phyloP scores from a whole-genome alignment of 2,888 invertebrate genomes.

The Galerucella calmariensis region DNA sequence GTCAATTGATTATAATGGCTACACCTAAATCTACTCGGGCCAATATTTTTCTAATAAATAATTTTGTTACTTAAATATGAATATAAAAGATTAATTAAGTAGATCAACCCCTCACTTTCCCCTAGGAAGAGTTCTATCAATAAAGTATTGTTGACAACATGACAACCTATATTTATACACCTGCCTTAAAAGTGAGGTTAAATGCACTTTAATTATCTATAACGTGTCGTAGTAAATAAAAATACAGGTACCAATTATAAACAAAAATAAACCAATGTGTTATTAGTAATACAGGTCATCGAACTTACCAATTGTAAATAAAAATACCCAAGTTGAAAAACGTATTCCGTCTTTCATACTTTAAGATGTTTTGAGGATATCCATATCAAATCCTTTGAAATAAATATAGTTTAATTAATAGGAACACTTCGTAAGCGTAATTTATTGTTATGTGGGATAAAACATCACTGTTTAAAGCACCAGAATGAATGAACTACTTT shows the following conservation, averaged over 20 bases:
- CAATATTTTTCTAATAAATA: not conserved
- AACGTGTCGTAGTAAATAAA: slow-evolving; percentile 12
- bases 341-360: slow-evolving; percentile 28
- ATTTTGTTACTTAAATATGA: not conserved
- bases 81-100: not conserved
- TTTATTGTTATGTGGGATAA: slow-evolving; percentile 9
- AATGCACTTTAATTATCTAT: slow-evolving; percentile 8
- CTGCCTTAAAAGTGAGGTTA: slow-evolving; percentile 21
- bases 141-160: slow-evolving; percentile 16
- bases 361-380: slow-evolving; percentile 18
- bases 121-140: slow-evolving; percentile 2
- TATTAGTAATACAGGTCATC: slow-evolving; percentile 29
- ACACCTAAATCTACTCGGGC: not conserved
- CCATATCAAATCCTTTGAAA: slow-evolving; percentile 20
- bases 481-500: slow-evolving; percentile 8
- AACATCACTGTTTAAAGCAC: slow-evolving; percentile 16
- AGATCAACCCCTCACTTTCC: not conserved
- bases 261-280: slow-evolving; percentile 33
- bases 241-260: slow-evolving; percentile 5
- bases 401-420: slow-evolving; percentile 5
- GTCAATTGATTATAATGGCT: slow-evolving; percentile 6
- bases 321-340: slow-evolving; percentile 54
- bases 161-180: slow-evolving; percentile 22
- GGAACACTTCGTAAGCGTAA: slow-evolving; percentile 14
- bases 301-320: slow-evolving; percentile 52